Evolutionary conservation across 2,113 vertebrate genomes (phyloP).

Genomic region (Macaca fascicularis): T2T-MFA8v1.1 NC_088388.1:78144001-78144500

Average conservation of each 20-base stretch:
- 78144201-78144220: not conserved
- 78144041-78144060: not conserved
- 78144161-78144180: constrained; percentile 18
- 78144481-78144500: not conserved
- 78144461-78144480: not conserved
- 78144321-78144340: not conserved
- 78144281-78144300: constrained; percentile 42
- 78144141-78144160: constrained; percentile 63
- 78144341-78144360: not conserved
- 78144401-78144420: not conserved
- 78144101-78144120: not conserved
- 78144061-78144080: not conserved
- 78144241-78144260: constrained; percentile 63
- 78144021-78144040: not conserved
- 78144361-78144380: not conserved
- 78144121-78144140: constrained; percentile 33
- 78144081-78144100: not conserved
- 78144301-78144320: not conserved
- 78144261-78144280: constrained; percentile 44
- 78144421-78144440: not conserved
- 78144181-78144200: not conserved
- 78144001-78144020: not conserved
- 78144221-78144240: not conserved
- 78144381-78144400: not conserved
- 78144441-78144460: not conserved